Evolutionary conservation across 2,888 invertebrate species (phyloP).

Genomic region (Acronicta alni): DNA sequence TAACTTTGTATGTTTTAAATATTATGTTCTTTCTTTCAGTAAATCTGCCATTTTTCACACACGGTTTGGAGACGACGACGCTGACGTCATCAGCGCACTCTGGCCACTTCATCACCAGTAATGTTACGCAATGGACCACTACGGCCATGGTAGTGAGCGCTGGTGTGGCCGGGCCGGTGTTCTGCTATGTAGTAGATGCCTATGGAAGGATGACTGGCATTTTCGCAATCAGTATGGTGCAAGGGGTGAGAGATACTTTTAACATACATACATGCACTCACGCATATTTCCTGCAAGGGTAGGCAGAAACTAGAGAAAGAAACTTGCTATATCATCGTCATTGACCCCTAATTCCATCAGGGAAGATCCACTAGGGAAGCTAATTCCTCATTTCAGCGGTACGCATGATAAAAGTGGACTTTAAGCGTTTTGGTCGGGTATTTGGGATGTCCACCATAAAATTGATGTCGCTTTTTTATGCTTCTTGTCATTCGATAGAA

Average conservation of each 20-base stretch:
- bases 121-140: conserved; percentile 72
- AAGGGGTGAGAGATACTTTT: conserved; percentile 72
- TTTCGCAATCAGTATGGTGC: conserved; percentile 73
- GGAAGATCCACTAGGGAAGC: no score
- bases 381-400: no score
- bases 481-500: no score
- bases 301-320: no score
- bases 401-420: no score
- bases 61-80: conserved; percentile 74
- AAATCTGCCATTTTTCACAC: conserved; percentile 79
- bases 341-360: no score
- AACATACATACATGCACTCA: no score
- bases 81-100: conserved; percentile 71
- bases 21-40: conserved; percentile 65
- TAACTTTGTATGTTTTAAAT: background rate
- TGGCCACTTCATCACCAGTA: conserved; percentile 66
- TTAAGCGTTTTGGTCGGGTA: no score
- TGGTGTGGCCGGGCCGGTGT: conserved; percentile 64
- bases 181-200: conserved; percentile 67
- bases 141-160: conserved; percentile 70
- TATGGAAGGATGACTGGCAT: conserved; percentile 74
- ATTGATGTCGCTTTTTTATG: no score
- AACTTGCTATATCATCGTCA: no score
- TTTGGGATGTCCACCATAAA: no score
- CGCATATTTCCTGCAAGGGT: background rate